Evolutionary conservation across 2,113 vertebrate genomes (phyloP), one percentile per base, ranked within the genome.

Genomic region (Colistium nudipinnis): DNA sequence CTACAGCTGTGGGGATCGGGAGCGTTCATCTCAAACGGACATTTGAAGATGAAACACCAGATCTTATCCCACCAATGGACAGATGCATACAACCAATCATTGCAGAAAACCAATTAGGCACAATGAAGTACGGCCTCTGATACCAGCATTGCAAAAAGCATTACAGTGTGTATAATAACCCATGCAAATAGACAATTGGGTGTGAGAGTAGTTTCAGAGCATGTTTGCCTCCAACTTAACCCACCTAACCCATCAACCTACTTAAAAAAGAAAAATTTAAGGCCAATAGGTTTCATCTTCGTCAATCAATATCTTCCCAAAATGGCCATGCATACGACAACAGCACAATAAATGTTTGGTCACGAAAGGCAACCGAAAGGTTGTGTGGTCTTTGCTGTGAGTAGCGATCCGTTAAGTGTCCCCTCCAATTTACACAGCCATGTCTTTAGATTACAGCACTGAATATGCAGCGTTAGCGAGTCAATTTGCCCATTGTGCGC

Each of bases 371-470:
- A 52, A 52, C 49, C n/a, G 25, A 30, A 51, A 51, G 2, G 59
- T 48, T 43, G 9, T 56, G 62, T 22, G 47, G 57, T 55, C 35
- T 35, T 56, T 67, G 55, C 69, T 53, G 62, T 35, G 49, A 41
- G 38, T n/a, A 63, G 61, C 68, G 65, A 55, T 61, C 56, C 30
- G 7, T 33, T n/a, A 36, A 47, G 49, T 36, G 51, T 41, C 39
- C 60, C 70, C 48, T 31, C 67, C 76, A 68, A 84, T 85, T 88
- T 86, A 84, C 62, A 82, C 43, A 74, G 62, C 74, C 74, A 81
- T 76, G 83, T 80, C 82, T 83, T 83, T 83, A 78, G 68, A 85
- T 85, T 81, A 83, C 70, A 57, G 48, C 55, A 68, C 20, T 74
- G 70, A 80, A 78, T 83, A 65, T 73, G 74, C 61, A 61, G 67